A percentile compares a stretch with the other conserved stretches of the same genome.
These are phyloP conservation scores for Crocodylus rhombifer DNA, from an alignment of 2,797 vertebrate genomes.

Conservation along the genomic window DNA sequence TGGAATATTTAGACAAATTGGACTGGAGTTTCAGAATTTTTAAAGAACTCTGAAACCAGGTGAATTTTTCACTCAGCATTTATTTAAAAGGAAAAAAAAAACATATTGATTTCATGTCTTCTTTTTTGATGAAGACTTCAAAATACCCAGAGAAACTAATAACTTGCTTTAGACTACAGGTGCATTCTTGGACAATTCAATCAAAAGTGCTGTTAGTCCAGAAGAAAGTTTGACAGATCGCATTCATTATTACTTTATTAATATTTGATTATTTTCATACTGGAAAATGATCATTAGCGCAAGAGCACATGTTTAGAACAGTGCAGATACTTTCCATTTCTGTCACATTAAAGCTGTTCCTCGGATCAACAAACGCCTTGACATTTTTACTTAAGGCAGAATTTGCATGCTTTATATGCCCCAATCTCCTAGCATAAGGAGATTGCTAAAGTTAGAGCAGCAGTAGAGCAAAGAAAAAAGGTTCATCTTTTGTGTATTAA, in stretches of 20 bases:
- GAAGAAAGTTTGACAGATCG: not conserved
- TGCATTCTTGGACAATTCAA: slow-evolving; percentile 29
- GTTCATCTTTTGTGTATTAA: not conserved
- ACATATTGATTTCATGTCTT: not conserved
- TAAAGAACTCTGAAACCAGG: not conserved
- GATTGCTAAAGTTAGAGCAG: not conserved
- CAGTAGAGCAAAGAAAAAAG: not conserved
- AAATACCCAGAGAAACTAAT: slow-evolving; percentile 21
- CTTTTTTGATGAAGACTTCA: slow-evolving; percentile 34
- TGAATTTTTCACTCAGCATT: not conserved
- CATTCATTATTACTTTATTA: slow-evolving; percentile 51
- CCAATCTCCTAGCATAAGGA: not conserved
- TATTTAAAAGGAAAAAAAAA: not conserved
- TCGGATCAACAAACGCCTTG: not conserved
- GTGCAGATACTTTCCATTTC: not conserved
- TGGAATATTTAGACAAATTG: not conserved
- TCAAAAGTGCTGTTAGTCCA: slow-evolving; percentile 10
- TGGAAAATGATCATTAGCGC: slow-evolving; percentile 12
- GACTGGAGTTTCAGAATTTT: not conserved
- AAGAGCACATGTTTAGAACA: not conserved
- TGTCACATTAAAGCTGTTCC: not conserved
- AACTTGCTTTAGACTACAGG: not conserved
- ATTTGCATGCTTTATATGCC: not conserved
- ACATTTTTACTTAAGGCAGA: not conserved
- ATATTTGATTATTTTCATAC: slow-evolving; percentile 36